Evolutionary conservation across 2,797 vertebrate species (phyloP).

Genomic region (Orientallactaga sibirica): DNA sequence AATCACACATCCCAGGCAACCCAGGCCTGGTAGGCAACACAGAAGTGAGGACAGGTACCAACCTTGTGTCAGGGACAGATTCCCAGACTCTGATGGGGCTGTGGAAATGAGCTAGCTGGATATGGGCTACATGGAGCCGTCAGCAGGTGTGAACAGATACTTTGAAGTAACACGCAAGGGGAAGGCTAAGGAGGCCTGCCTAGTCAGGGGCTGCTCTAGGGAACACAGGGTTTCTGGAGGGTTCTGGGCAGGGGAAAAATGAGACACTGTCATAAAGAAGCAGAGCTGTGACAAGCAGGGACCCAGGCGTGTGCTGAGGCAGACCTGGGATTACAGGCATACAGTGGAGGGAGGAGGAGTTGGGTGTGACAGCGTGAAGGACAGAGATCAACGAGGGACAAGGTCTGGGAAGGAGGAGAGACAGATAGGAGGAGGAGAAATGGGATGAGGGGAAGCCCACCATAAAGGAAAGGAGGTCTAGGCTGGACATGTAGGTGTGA

Average conservation of each 20-base stretch:
- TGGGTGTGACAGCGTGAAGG: background rate
- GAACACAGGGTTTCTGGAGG: background rate
- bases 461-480: too few relatives aligned
- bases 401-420: background rate
- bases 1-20: background rate
- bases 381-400: background rate
- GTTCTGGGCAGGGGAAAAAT: background rate
- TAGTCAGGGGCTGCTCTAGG: background rate
- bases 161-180: background rate
- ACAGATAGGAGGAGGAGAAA: too few relatives aligned
- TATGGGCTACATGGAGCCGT: background rate
- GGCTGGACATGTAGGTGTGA: background rate
- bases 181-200: background rate
- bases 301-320: background rate
- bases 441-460: background rate
- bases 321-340: background rate
- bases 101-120: fast-evolving
- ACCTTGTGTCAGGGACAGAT: background rate
- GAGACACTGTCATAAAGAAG: background rate
- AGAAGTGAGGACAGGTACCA: background rate
- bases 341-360: background rate
- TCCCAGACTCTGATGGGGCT: fast-evolving
- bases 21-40: background rate
- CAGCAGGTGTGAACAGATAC: background rate
- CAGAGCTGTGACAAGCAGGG: background rate